Evolutionary conservation across 2,797 vertebrate genomes (phyloP).

Genomic region (Picus viridis): DNA sequence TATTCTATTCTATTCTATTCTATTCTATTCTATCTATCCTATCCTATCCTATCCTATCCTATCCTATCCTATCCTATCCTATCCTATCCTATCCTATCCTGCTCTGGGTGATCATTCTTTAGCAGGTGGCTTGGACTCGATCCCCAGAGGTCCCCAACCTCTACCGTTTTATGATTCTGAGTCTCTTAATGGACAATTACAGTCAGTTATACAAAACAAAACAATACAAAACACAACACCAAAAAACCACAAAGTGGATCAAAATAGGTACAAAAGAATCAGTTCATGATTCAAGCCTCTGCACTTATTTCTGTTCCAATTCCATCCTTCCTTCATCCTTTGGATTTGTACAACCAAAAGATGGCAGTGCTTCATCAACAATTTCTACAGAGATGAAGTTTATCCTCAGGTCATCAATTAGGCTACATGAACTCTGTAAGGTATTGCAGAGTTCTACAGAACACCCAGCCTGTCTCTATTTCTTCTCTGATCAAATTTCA

Average conservation of each 20-base stretch:
- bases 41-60: no score
- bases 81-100: no score
- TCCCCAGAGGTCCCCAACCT: no score
- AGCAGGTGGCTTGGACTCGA: no score
- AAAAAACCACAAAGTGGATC: neutral
- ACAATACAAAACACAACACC: neutral
- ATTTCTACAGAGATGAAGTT: constrained; percentile 54
- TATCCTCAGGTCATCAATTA: constrained; percentile 30
- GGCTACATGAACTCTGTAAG: constrained; percentile 6
- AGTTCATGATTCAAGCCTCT: neutral
- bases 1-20: no score
- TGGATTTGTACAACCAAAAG: constrained; percentile 79
- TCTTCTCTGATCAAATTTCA: neutral
- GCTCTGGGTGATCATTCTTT: no score
- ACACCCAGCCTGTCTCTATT: neutral
- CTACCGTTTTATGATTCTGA: no score
- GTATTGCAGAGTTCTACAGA: constrained; percentile 41
- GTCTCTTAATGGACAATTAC: neutral
- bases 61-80: no score
- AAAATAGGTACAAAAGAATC: neutral
- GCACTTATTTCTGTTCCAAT: constrained; percentile 5
- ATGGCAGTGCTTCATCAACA: constrained; percentile 82
- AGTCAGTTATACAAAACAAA: neutral
- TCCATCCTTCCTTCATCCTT: constrained; percentile 41
- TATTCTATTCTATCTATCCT: no score